A percentile compares a stretch with the other conserved stretches of the same genome.
Evolutionary conservation across 2,888 invertebrate genomes (phyloP).

Genomic region (Aethes cnicana): DNA sequence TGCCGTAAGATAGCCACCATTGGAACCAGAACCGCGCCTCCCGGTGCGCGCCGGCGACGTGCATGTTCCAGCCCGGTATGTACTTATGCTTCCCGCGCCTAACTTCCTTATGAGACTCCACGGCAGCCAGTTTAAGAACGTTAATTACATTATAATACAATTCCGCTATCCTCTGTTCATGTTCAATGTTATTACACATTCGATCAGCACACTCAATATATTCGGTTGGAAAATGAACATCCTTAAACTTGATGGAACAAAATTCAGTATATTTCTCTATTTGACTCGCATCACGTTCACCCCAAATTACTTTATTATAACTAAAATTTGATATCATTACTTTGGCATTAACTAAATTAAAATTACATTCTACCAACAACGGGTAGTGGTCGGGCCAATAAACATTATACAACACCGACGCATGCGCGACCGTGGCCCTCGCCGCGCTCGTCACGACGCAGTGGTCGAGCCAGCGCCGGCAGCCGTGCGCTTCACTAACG

Average conservation of each 20-base stretch:
- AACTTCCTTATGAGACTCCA: neutral
- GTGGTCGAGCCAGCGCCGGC: neutral
- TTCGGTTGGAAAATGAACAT: neutral
- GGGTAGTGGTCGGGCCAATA: conserved; percentile 9
- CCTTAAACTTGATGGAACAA: neutral
- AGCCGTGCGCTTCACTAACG: neutral
- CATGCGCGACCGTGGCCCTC: neutral
- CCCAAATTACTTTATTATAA: neutral
- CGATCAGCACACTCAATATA: neutral
- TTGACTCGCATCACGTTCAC: neutral
- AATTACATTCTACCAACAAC: neutral
- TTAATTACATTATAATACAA: neutral
- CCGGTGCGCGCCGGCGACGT: neutral
- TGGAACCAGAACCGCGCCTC: neutral
- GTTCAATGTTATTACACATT: neutral
- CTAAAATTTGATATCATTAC: neutral
- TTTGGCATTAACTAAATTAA: conserved; percentile 1
- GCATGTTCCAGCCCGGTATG: neutral
- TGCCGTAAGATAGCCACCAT: neutral
- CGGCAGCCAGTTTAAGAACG: neutral
- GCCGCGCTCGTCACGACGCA: neutral
- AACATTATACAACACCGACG: neutral
- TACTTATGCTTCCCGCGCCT: neutral
- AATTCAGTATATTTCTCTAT: neutral
- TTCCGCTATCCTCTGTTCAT: neutral